phyloP scores from a whole-genome alignment of 1,140 invertebrate genomes.

The Pseudomyrmex concolor region DNA sequence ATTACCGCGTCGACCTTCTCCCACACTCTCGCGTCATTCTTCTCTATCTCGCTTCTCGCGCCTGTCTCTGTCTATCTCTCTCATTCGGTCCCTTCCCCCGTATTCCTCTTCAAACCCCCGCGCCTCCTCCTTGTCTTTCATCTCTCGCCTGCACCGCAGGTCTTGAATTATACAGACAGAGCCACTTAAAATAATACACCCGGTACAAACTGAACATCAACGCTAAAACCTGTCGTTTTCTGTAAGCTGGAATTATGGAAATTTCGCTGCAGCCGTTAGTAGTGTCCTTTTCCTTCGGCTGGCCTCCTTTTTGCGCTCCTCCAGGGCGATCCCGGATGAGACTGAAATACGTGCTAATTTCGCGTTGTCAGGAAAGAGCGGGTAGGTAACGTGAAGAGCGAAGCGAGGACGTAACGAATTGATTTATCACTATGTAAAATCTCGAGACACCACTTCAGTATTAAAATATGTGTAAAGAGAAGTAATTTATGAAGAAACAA shows the following conservation, averaged over 20 bases:
- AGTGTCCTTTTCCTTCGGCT: conserved; percentile 22
- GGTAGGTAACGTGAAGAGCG: background rate
- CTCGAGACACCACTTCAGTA: no score
- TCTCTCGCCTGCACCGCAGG: conserved; percentile 61
- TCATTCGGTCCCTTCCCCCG: conserved; percentile 47
- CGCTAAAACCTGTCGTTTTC: conserved; percentile 85
- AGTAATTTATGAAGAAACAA: background rate
- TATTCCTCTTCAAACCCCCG: background rate
- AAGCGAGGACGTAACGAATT: background rate
- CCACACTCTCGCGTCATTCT: conserved; percentile 32
- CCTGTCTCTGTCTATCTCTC: conserved; percentile 14
- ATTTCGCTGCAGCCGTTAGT: conserved; percentile 71
- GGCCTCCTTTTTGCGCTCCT: background rate
- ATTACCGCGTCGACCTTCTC: conserved; percentile 78
- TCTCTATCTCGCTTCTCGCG: conserved; percentile 26
- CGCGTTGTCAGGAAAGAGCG: conserved; percentile 6
- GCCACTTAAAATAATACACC: conserved; percentile 84
- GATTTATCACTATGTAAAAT: background rate
- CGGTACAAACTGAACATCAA: conserved; percentile 84
- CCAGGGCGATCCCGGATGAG: conserved; percentile 15
- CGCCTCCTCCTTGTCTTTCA: conserved; percentile 33
- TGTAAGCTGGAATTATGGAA: conserved; percentile 85
- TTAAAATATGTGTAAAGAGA: background rate
- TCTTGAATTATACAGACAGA: conserved; percentile 83
- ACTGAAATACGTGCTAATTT: conserved; percentile 53